These are phyloP conservation scores for Epinephelus moara DNA, from an alignment of 2,113 vertebrate genomes.

Conservation along the genomic window DNA sequence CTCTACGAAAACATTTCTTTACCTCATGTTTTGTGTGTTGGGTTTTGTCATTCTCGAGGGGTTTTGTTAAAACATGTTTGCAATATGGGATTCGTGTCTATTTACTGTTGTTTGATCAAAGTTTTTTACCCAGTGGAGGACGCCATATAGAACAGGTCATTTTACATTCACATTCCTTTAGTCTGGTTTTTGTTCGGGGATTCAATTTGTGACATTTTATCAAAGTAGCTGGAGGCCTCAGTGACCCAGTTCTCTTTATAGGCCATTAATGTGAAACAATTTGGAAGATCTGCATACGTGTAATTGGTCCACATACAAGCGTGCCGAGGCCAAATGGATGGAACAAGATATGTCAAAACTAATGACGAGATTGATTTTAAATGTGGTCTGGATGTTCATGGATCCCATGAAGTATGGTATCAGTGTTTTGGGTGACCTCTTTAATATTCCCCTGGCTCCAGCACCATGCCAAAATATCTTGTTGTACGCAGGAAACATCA, in stretches of 20 bases:
- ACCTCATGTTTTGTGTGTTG: neutral
- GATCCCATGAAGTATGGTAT: neutral
- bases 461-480: neutral
- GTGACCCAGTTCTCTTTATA: constrained; percentile 63
- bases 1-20: neutral
- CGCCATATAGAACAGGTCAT: neutral
- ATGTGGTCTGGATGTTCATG: neutral
- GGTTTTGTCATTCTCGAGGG: neutral
- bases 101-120: neutral
- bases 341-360: constrained; percentile 2
- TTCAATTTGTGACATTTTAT: constrained; percentile 38
- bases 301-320: constrained; percentile 28
- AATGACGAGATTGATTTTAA: neutral
- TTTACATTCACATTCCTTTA: constrained; percentile 15
- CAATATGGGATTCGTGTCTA: neutral
- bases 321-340: constrained; percentile 11
- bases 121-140: neutral
- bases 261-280: constrained; percentile 44
- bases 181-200: constrained; percentile 47
- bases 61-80: neutral
- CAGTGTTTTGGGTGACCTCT: neutral
- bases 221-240: constrained; percentile 53
- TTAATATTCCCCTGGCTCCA: neutral
- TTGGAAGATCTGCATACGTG: constrained; percentile 40
- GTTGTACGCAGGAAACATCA: neutral